A percentile compares a stretch with the other conserved stretches of the same genome.
Conservation (phyloP, 2,888 invertebrate species). For the Ophonus ardosiacus region DNA sequence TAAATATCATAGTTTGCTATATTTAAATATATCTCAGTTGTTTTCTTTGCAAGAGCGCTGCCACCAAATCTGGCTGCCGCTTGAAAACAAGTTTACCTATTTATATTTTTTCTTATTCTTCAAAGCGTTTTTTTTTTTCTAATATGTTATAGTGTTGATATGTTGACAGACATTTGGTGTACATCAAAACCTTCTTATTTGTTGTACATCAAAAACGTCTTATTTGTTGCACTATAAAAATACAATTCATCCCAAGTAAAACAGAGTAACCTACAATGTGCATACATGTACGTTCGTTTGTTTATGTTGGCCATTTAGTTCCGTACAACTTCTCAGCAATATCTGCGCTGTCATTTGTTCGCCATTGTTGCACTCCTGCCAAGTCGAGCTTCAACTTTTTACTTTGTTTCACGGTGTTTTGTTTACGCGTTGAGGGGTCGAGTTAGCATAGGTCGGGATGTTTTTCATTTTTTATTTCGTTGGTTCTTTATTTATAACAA, state of each 20-base stretch:
- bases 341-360: slow-evolving; percentile 21
- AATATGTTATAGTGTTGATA: background rate
- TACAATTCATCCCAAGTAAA: slow-evolving; percentile 9
- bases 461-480: slow-evolving; percentile 11
- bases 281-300: slow-evolving; percentile 7
- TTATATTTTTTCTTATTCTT: background rate
- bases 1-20: background rate
- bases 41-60: background rate
- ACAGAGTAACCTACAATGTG: background rate
- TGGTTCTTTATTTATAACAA: background rate
- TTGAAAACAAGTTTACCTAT: background rate
- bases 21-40: background rate
- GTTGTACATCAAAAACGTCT: background rate
- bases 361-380: slow-evolving; percentile 37
- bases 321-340: slow-evolving; percentile 2
- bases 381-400: slow-evolving; percentile 26
- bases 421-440: slow-evolving; percentile 15
- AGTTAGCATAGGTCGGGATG: slow-evolving; percentile 25
- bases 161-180: slow-evolving; percentile 8
- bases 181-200: background rate
- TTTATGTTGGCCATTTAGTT: slow-evolving; percentile 33
- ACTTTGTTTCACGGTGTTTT: slow-evolving; percentile 39
- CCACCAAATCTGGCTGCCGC: background rate
- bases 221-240: slow-evolving; percentile 5
- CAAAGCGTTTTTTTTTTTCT: background rate